Evolutionary conservation across 2,113 vertebrate species (phyloP).

Genomic region (Podarcis cretensis): DNA sequence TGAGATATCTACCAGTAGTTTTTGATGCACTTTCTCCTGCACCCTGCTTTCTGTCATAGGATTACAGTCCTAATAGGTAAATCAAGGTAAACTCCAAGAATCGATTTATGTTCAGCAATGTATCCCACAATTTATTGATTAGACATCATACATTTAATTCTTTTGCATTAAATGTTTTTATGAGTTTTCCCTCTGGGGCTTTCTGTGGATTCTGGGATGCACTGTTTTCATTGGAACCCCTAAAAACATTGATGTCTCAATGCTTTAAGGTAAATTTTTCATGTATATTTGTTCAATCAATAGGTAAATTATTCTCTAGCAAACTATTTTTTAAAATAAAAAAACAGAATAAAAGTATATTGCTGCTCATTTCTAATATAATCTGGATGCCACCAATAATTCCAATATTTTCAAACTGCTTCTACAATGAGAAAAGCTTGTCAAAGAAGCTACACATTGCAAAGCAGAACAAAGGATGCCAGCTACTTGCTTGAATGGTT

Average conservation of each 20-base stretch:
- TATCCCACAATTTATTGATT: neutral
- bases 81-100: neutral
- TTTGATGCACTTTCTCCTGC: neutral
- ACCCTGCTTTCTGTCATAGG: too few species aligned
- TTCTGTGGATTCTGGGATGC: neutral
- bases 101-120: neutral
- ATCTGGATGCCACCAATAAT: neutral
- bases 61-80: neutral
- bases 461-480: neutral
- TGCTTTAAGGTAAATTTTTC: neutral
- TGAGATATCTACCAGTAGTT: neutral
- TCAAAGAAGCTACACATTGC: neutral
- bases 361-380: neutral
- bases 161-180: too few species aligned
- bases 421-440: constrained; percentile 17
- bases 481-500: neutral
- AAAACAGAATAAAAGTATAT: neutral
- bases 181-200: neutral
- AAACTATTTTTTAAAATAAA: neutral
- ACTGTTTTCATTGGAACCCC: neutral
- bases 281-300: neutral
- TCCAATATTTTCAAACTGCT: neutral
- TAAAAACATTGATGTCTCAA: neutral
- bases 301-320: neutral
- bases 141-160: too few species aligned